Evolutionary conservation across 2,888 invertebrate genomes (phyloP).

Genomic region (Apamea crenata): DNA sequence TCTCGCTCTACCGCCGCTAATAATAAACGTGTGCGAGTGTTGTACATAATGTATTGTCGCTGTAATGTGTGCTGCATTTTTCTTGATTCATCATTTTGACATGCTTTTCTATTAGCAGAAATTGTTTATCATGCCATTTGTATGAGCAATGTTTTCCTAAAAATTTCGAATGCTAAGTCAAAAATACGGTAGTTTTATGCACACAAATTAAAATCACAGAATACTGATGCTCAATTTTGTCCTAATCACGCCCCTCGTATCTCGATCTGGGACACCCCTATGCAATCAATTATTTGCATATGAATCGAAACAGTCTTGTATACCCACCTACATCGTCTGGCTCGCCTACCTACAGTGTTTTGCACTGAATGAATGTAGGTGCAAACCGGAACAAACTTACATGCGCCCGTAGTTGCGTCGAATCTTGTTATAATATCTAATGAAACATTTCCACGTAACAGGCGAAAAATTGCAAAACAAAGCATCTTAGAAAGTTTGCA

Average conservation of each 20-base stretch:
- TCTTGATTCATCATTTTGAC: conserved; percentile 73
- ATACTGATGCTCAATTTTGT: background rate
- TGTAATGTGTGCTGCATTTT: conserved; percentile 77
- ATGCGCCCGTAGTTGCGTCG: conserved; percentile 3
- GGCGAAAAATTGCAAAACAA: conserved; percentile 1
- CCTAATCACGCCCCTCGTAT: background rate
- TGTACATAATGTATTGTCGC: conserved; percentile 63
- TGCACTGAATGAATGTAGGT: conserved; percentile 39
- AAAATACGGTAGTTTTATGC: background rate
- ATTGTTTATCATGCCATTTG: conserved; percentile 21
- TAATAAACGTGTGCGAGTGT: conserved; percentile 80
- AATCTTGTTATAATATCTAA: conserved; percentile 11
- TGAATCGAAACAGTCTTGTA: conserved; percentile 1
- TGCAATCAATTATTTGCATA: conserved; percentile 31
- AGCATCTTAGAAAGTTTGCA: background rate
- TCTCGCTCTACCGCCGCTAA: conserved; percentile 80
- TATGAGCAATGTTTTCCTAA: conserved; percentile 1
- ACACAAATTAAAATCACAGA: background rate
- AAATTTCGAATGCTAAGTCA: background rate
- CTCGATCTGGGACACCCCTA: conserved; percentile 7
- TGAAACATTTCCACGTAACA: background rate
- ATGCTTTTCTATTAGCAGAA: conserved; percentile 58
- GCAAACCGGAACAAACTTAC: conserved; percentile 21
- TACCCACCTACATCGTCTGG: conserved; percentile 1
- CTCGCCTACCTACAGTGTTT: conserved; percentile 27